Conservation (phyloP, 2,113 vertebrate species). For the Monarcha castaneiventris region DNA sequence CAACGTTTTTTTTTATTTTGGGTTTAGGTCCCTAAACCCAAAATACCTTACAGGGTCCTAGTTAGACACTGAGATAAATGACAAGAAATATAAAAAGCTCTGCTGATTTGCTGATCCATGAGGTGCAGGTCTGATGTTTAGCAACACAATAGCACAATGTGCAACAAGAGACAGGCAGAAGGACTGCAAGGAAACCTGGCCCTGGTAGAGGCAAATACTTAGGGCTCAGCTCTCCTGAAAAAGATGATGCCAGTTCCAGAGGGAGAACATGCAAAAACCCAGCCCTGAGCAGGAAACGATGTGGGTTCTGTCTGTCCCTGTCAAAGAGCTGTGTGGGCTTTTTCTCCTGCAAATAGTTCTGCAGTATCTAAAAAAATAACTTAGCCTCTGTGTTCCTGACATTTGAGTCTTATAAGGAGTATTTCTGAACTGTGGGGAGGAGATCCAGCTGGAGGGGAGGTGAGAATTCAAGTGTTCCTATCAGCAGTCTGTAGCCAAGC, state of each 20-base stretch:
- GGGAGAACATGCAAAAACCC: background rate
- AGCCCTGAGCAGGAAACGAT: background rate
- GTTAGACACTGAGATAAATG: background rate
- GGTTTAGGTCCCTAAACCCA: background rate
- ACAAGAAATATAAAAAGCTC: background rate
- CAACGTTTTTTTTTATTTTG: too few relatives aligned
- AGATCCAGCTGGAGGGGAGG: slow-evolving; percentile 50
- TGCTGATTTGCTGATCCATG: background rate
- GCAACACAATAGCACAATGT: rapidly evolving
- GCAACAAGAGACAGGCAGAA: background rate
- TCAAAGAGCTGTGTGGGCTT: slow-evolving; percentile 52
- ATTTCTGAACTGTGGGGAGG: slow-evolving; percentile 44
- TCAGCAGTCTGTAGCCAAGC: slow-evolving; percentile 1
- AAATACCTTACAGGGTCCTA: background rate
- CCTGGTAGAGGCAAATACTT: background rate
- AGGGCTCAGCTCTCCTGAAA: background rate
- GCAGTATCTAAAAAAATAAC: slow-evolving; percentile 48
- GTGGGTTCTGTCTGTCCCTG: slow-evolving; percentile 11
- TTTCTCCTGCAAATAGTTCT: slow-evolving; percentile 32
- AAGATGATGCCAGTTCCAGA: background rate
- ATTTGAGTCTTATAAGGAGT: slow-evolving; percentile 25
- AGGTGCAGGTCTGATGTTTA: background rate
- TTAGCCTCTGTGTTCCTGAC: slow-evolving; percentile 56
- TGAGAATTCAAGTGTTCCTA: slow-evolving; percentile 42
- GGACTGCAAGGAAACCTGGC: background rate